Conservation (phyloP, 2,797 vertebrate genomes). For the Oophaga sylvatica region DNA sequence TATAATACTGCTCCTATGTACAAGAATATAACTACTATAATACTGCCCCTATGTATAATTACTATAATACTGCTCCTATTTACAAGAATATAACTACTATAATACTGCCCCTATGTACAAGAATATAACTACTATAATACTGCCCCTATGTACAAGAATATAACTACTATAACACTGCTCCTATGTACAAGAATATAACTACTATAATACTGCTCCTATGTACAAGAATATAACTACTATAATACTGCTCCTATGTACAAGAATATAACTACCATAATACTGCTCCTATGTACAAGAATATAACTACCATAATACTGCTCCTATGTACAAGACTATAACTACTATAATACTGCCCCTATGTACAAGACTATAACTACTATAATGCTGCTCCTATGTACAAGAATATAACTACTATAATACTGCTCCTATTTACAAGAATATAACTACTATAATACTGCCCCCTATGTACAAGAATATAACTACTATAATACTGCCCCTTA, state of each 20-base stretch:
- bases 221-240: slow-evolving; percentile 18
- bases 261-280: slow-evolving; percentile 12
- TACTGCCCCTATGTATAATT: neutral
- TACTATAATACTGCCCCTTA: slow-evolving; percentile 17
- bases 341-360: neutral
- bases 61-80: too few relatives aligned
- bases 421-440: neutral
- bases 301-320: slow-evolving; percentile 14
- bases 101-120: neutral
- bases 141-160: neutral
- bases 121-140: neutral
- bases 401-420: slow-evolving; percentile 23
- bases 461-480: neutral
- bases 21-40: slow-evolving; percentile 18
- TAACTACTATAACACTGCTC: slow-evolving; percentile 18
- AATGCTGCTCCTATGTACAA: neutral
- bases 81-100: neutral
- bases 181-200: neutral
- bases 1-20: slow-evolving; percentile 6
- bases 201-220: neutral
- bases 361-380: neutral
- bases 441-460: neutral
- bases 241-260: slow-evolving; percentile 12
- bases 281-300: slow-evolving; percentile 9
- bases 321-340: neutral